Percentiles rank a stretch among this genome's conserved stretches.
Evolutionary conservation across 2,797 vertebrate genomes (phyloP).

Genomic region (Darevskia nairensis): DNA sequence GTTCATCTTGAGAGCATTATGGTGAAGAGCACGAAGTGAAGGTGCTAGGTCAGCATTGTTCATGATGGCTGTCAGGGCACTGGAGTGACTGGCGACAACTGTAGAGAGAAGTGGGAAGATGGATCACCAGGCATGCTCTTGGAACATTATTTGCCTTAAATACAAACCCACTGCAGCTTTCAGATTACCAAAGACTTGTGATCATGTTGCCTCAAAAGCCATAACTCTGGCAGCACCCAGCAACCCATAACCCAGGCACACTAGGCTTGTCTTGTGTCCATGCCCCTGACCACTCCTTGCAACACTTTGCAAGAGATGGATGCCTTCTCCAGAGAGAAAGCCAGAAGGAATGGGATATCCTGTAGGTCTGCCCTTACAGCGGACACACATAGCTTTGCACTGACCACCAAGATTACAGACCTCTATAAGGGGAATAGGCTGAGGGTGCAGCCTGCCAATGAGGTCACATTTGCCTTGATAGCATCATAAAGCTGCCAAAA

Average conservation of each 20-base stretch:
- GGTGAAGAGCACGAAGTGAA: constrained; percentile 83
- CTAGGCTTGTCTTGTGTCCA: constrained; percentile 60
- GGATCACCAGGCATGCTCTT: constrained; percentile 4
- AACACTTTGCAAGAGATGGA: constrained; percentile 57
- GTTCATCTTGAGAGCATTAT: constrained; percentile 94
- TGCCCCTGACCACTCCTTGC: constrained; percentile 5
- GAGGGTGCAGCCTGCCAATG: constrained; percentile 72
- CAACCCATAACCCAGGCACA: constrained; percentile 45
- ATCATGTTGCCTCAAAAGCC: constrained; percentile 75
- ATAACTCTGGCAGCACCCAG: constrained; percentile 35
- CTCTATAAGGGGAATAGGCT: constrained; percentile 66
- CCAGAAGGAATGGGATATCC: constrained; percentile 40
- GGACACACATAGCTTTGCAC: constrained; percentile 79
- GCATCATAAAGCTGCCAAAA: constrained; percentile 83
- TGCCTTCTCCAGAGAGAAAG: constrained; percentile 13
- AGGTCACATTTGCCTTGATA: constrained; percentile 86
- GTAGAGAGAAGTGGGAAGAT: constrained; percentile 45
- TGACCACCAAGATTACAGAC: constrained; percentile 93
- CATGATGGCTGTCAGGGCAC: constrained; percentile 84
- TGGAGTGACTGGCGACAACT: constrained; percentile 88
- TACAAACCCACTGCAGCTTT: constrained; percentile 63
- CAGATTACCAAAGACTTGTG: constrained; percentile 86
- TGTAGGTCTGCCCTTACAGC: constrained; percentile 94
- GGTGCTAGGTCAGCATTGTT: constrained; percentile 74
- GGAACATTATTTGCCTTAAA: background rate